A percentile compares a stretch with the other conserved stretches of the same genome.
These are phyloP conservation scores for Porites evermanni DNA, from an alignment of 92 coral and sea anemone species.

Conservation along the genomic window DNA sequence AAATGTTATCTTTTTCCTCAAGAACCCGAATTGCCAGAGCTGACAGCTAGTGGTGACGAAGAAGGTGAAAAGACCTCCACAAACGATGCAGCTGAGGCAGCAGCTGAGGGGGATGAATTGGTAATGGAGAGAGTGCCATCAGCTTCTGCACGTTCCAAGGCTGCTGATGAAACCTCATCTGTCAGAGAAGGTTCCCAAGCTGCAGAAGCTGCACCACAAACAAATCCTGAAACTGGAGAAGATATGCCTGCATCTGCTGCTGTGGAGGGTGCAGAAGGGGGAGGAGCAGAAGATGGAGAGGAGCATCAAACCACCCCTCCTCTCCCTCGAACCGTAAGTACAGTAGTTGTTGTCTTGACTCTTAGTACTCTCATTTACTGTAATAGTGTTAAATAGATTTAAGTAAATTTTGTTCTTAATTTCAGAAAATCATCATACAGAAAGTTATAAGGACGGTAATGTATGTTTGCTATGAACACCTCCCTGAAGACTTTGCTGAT, in stretches of 20 bases:
- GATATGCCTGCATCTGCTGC: constrained; percentile 68
- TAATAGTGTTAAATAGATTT: background rate
- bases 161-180: constrained; percentile 43
- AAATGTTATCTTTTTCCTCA: background rate
- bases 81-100: constrained; percentile 52
- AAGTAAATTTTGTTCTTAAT: background rate
- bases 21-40: constrained; percentile 93
- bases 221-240: constrained; percentile 92
- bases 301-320: constrained; percentile 69
- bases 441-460: constrained; percentile 92
- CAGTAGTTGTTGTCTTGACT: background rate
- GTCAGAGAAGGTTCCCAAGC: constrained; percentile 65
- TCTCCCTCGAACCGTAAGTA: constrained; percentile 90
- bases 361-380: background rate
- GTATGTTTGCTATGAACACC: constrained; percentile 84
- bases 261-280: constrained; percentile 76
- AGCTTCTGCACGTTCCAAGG: constrained; percentile 70
- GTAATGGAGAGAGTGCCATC: constrained; percentile 88
- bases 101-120: constrained; percentile 77
- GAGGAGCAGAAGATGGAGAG: constrained; percentile 52
- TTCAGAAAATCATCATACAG: constrained; percentile 97
- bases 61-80: constrained; percentile 69
- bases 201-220: constrained; percentile 55
- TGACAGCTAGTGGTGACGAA: constrained; percentile 73
- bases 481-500: constrained; percentile 83